These are phyloP conservation scores for Scomber japonicus DNA, from an alignment of 2,113 vertebrate genomes.

Conservation along the genomic window DNA sequence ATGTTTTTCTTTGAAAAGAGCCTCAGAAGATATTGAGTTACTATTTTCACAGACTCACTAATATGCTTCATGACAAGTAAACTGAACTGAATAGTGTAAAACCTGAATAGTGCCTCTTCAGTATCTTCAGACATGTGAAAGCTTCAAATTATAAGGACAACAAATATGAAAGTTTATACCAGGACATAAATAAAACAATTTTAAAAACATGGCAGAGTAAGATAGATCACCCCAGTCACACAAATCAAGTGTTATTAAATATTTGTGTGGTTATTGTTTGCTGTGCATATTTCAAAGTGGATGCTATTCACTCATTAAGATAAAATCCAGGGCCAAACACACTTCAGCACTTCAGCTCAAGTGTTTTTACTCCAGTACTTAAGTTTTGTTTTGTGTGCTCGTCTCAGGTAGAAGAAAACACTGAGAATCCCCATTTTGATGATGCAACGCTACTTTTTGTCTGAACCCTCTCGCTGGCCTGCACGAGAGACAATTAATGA, in stretches of 20 bases:
- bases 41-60: not conserved
- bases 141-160: not conserved
- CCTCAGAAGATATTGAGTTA: not conserved
- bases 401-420: slow-evolving; percentile 67
- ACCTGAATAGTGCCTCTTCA: not conserved
- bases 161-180: not conserved
- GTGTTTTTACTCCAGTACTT: slow-evolving; percentile 19
- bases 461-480: slow-evolving; percentile 65
- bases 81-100: not conserved
- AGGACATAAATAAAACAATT: not conserved
- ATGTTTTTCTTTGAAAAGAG: not conserved
- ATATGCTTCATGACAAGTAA: not conserved
- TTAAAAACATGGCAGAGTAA: not conserved
- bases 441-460: slow-evolving; percentile 74
- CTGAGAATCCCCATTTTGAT: slow-evolving; percentile 62
- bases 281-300: not conserved
- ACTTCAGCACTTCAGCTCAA: slow-evolving; percentile 8
- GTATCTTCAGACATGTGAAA: not conserved
- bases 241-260: not conserved
- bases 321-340: not conserved
- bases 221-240: not conserved
- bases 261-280: slow-evolving; percentile 5
- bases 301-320: slow-evolving; percentile 16
- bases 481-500: slow-evolving; percentile 79
- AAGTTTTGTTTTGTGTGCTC: slow-evolving; percentile 7